These are phyloP conservation scores for Kryptopterus vitreolus DNA, from an alignment of 2,797 vertebrate genomes.

Conservation along the genomic window DNA sequence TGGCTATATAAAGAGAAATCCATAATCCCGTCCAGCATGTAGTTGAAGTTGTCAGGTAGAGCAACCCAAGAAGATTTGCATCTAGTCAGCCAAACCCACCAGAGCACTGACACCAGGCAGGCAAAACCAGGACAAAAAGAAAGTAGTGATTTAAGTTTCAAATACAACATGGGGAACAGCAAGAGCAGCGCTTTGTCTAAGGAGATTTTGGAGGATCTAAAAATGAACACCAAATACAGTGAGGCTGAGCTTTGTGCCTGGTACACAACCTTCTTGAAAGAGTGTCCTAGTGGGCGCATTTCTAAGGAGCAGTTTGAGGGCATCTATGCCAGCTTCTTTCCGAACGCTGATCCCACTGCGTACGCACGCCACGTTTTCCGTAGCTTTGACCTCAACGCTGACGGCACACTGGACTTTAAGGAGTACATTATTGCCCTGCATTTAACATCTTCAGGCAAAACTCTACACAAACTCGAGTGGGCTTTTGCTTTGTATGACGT, in stretches of 20 bases:
- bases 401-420: constrained; percentile 90
- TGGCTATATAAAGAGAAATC: constrained; percentile 70
- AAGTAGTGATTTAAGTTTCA: constrained; percentile 8
- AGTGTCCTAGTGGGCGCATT: constrained; percentile 88
- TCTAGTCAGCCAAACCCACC: constrained; percentile 14
- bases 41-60: constrained; percentile 46
- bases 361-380: constrained; percentile 92
- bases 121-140: not conserved
- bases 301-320: constrained; percentile 83
- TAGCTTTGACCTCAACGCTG: constrained; percentile 90
- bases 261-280: constrained; percentile 89
- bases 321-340: constrained; percentile 92
- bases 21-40: constrained; percentile 70
- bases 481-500: constrained; percentile 93
- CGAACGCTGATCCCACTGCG: constrained; percentile 82
- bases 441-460: constrained; percentile 86
- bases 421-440: constrained; percentile 93
- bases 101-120: constrained; percentile 31
- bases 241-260: constrained; percentile 85
- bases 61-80: constrained; percentile 17
- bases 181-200: constrained; percentile 87
- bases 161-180: constrained; percentile 82
- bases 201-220: constrained; percentile 88
- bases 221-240: constrained; percentile 83
- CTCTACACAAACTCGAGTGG: constrained; percentile 90